Percentiles rank a stretch among this genome's conserved stretches.
Evolutionary conservation across 2,888 invertebrate genomes (phyloP).

Genomic region (Epiblema foenella): DNA sequence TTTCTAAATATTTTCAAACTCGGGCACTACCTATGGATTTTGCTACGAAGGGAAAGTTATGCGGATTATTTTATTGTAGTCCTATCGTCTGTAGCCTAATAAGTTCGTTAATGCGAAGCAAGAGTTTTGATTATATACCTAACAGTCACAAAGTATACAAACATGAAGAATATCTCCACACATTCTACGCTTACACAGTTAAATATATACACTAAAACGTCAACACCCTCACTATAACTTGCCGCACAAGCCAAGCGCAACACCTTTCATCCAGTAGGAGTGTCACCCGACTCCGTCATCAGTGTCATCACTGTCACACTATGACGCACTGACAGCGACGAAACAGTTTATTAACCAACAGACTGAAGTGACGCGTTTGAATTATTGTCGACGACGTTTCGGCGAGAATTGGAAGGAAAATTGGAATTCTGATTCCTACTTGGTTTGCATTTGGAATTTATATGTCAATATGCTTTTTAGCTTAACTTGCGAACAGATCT

Average conservation of each 20-base stretch:
- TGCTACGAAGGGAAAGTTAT: too few species aligned
- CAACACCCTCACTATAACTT: slow-evolving; percentile 34
- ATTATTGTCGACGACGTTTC: slow-evolving; percentile 22
- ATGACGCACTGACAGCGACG: slow-evolving; percentile 38
- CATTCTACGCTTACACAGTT: slow-evolving; percentile 8
- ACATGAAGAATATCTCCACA: slow-evolving; percentile 2
- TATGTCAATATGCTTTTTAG: too few species aligned
- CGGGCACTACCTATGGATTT: too few species aligned
- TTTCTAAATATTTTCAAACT: too few species aligned
- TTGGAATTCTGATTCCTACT: slow-evolving; percentile 6
- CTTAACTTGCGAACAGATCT: too few species aligned
- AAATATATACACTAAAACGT: slow-evolving; percentile 39
- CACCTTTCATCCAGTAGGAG: slow-evolving; percentile 32
- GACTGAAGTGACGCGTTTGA: slow-evolving; percentile 27
- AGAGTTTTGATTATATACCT: neutral
- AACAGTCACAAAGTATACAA: neutral
- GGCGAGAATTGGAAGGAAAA: slow-evolving; percentile 18
- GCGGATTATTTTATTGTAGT: too few species aligned
- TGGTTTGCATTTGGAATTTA: neutral
- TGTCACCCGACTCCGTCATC: slow-evolving; percentile 38
- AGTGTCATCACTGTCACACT: slow-evolving; percentile 29
- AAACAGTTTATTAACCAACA: slow-evolving; percentile 37
- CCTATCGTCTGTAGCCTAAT: too few species aligned
- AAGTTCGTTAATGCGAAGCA: neutral
- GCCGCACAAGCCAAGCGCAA: slow-evolving; percentile 17